Conservation (phyloP, 2,888 invertebrate species). For the Agrilus mali region DNA sequence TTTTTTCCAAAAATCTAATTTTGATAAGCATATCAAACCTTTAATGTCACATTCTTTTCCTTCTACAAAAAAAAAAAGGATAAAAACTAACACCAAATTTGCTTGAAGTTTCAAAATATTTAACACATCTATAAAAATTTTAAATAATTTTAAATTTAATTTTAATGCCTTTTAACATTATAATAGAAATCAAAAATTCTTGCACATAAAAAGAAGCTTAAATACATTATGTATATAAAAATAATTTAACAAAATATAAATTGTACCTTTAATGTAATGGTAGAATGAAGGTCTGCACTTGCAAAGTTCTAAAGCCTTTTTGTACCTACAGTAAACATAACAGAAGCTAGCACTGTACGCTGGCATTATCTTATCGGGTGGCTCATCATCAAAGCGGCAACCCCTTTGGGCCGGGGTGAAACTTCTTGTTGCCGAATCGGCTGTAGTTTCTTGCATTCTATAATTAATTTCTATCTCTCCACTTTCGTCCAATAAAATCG, state of each 20-base stretch:
- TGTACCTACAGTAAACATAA: constrained; percentile 41
- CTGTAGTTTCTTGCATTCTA: constrained; percentile 37
- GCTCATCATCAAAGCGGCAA: constrained; percentile 44
- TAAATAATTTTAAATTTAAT: no score
- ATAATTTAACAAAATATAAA: no score
- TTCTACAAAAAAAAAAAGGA: constrained; percentile 23
- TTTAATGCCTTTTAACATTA: no score
- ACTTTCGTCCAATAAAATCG: constrained; percentile 25
- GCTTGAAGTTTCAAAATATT: no score
- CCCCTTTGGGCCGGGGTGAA: constrained; percentile 36
- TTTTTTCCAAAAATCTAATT: constrained; percentile 28
- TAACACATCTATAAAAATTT: background rate
- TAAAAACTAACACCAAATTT: no score
- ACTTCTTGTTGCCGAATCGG: constrained; percentile 35
- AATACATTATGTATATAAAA: no score
- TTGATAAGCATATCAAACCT: constrained; percentile 42
- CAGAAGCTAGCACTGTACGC: constrained; percentile 47
- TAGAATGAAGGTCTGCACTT: constrained; percentile 50
- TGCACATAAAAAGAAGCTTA: no score
- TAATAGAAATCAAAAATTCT: no score
- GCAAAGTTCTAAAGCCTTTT: constrained; percentile 38
- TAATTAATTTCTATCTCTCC: constrained; percentile 34
- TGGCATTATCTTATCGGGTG: constrained; percentile 27
- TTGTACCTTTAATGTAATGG: constrained; percentile 31
- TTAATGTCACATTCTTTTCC: constrained; percentile 38